Evolutionary conservation across 2,888 invertebrate genomes (phyloP), one percentile per base, ranked within the genome.

Genomic region (Synergus umbraculus): DNA sequence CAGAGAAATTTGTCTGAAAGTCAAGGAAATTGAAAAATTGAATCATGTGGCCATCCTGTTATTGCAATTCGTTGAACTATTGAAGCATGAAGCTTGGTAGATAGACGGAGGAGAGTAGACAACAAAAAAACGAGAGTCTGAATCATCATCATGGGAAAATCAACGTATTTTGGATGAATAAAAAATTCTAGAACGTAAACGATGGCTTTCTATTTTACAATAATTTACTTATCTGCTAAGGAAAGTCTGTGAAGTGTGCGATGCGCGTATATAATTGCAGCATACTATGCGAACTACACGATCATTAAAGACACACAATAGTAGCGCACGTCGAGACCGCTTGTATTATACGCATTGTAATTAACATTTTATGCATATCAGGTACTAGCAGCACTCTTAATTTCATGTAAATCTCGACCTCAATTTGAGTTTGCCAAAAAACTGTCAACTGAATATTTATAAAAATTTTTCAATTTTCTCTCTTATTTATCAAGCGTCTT

Each of bases 221-320:
- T 60, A 60, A 60, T 60, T 60, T 60, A 18, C 18, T 60, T 60
- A 60, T 60, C 60, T 60, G 60, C 9, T 60, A 18, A 60, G 22
- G 60, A 60, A 60, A 60, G 60, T 60, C 60, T 60, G 60, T 60
- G 60, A 22, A 60, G 60, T 60, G 60, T 60, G 60, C 60, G 10
- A 60, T 60, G 60, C 60, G 18, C 22, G 60, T 60, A 60, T 10
- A 60, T 60, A 60, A 60, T 60, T 58, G 18, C 58, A 9, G n/a
- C 58, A 58, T 58, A 58, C 18, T 18, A 58, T 58, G 8, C 10
- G 18, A 58, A 58, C 18, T 60, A 60, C 60, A 60, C 18, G 22
- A 22, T 60, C 60, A 60, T 60, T 60, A 60, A 22, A 18, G 60
- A 60, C 60, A 60, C 60, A 60, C 22, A 0, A 22, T 22, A 22